phyloP scores from a whole-genome alignment of 2,888 invertebrate genomes.

The Epiblema foenella region DNA sequence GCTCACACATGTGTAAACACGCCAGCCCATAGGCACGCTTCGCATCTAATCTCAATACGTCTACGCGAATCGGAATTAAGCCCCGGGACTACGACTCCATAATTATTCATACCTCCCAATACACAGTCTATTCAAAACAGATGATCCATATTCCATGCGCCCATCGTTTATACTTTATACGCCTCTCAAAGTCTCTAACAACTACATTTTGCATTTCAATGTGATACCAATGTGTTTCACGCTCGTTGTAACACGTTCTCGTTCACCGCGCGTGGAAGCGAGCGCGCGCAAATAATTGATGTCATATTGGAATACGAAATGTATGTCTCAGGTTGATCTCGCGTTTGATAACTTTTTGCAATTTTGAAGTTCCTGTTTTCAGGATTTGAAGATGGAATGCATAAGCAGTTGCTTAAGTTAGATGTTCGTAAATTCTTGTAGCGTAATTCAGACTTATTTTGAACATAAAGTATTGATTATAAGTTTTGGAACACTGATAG shows the following conservation, averaged over 20 bases:
- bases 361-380: slow-evolving; percentile 32
- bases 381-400: slow-evolving; percentile 34
- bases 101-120: slow-evolving; percentile 24
- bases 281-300: not conserved
- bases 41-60: not conserved
- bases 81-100: not conserved
- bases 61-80: not conserved
- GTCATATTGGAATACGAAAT: not conserved
- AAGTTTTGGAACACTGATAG: not conserved
- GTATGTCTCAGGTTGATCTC: not conserved
- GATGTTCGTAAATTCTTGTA: slow-evolving; percentile 10
- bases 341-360: slow-evolving; percentile 34
- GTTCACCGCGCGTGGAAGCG: too few species aligned
- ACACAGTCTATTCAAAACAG: slow-evolving; percentile 63
- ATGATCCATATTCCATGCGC: slow-evolving; percentile 72
- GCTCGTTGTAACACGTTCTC: too few species aligned
- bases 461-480: not conserved
- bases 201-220: not conserved
- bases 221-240: not conserved
- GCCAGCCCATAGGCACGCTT: not conserved
- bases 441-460: slow-evolving; percentile 3
- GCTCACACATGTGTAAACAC: not conserved
- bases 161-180: slow-evolving; percentile 45
- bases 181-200: slow-evolving; percentile 32
- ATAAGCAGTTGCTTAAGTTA: slow-evolving; percentile 35